Conservation (phyloP, 2,888 invertebrate genomes). For the Melieria picta region DNA sequence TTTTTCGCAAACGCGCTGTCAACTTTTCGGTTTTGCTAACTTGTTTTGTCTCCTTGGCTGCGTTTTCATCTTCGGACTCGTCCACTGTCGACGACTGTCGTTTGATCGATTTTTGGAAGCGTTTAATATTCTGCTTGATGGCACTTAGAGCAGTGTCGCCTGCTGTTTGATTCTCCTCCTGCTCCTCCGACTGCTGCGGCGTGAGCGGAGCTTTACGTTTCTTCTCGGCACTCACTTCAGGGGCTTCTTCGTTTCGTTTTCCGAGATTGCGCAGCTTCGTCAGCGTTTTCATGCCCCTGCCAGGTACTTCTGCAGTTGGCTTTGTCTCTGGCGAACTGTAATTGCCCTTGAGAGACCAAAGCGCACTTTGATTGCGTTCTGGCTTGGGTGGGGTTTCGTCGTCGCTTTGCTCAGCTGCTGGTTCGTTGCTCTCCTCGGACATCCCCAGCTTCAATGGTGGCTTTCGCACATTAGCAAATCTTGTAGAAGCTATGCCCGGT, state of each 20-base stretch:
- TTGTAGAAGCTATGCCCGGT: conserved; percentile 53
- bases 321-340: not conserved
- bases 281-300: conserved; percentile 3
- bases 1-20: conserved; percentile 52
- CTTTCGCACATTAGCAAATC: conserved; percentile 52
- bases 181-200: conserved; percentile 43
- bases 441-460: conserved; percentile 42
- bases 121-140: conserved; percentile 55
- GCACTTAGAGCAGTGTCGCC: conserved; percentile 37
- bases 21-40: conserved; percentile 46
- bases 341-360: no score
- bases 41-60: conserved; percentile 23
- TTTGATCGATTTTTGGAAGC: conserved; percentile 55
- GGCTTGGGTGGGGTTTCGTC: conserved; percentile 34
- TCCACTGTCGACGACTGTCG: conserved; percentile 41
- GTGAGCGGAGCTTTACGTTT: conserved; percentile 41
- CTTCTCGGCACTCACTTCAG: conserved; percentile 13
- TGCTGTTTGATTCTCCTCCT: conserved; percentile 6
- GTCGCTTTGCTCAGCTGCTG: conserved; percentile 32
- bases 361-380: conserved; percentile 9
- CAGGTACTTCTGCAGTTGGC: not conserved
- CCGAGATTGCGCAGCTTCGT: conserved; percentile 19
- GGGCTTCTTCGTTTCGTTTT: conserved; percentile 19
- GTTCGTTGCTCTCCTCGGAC: conserved; percentile 44
- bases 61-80: conserved; percentile 37